These are phyloP conservation scores for Drosophila ambigua DNA, from an alignment of 1,140 invertebrate genomes.

Conservation along the genomic window DNA sequence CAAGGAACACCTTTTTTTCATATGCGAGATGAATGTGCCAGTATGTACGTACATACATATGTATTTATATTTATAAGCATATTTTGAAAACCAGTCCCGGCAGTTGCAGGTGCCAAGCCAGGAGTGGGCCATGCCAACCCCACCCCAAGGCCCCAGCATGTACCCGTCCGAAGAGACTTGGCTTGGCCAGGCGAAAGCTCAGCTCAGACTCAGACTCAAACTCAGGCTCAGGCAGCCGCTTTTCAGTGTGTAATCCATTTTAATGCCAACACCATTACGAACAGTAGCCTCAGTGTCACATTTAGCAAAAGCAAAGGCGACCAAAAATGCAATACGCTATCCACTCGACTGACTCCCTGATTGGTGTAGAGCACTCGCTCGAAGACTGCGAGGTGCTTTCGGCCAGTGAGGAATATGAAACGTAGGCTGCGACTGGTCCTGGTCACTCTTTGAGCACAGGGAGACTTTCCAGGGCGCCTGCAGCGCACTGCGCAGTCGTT, in stretches of 20 bases:
- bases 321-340: slow-evolving; percentile 60
- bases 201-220: slow-evolving; percentile 25
- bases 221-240: slow-evolving; percentile 68
- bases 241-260: slow-evolving; percentile 78
- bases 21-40: not conserved
- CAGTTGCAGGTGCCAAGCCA: slow-evolving; percentile 49
- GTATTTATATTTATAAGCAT: slow-evolving; percentile 2
- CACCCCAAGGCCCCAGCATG: too few relatives aligned
- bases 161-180: too few relatives aligned
- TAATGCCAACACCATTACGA: slow-evolving; percentile 82
- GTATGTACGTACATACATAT: too few relatives aligned
- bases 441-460: not conserved
- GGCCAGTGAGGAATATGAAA: not conserved
- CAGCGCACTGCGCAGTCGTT: slow-evolving; percentile 26
- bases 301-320: slow-evolving; percentile 63
- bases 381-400: not conserved
- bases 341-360: slow-evolving; percentile 46
- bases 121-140: slow-evolving; percentile 38
- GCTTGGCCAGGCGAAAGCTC: slow-evolving; percentile 39
- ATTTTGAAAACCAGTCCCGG: slow-evolving; percentile 58
- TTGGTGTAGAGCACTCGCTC: slow-evolving; percentile 17
- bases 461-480: too few relatives aligned
- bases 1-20: slow-evolving; percentile 71
- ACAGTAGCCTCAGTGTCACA: slow-evolving; percentile 82
- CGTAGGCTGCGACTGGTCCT: too few relatives aligned